Conservation (phyloP, 2,888 invertebrate species). For the Ichneumon xanthorius region DNA sequence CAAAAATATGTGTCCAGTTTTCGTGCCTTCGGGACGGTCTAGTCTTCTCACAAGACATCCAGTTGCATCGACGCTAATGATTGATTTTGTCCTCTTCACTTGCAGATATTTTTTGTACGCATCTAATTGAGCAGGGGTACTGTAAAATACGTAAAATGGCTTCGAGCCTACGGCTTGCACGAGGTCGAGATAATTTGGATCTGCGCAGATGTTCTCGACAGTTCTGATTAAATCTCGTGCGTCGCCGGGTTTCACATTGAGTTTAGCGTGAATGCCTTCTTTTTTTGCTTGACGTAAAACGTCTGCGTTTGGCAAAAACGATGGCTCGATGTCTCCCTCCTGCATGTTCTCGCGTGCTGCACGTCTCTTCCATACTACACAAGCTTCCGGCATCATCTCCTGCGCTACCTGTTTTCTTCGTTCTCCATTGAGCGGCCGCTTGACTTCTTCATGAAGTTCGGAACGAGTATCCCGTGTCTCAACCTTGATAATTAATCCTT, state of each 20-base stretch:
- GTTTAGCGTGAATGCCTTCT: neutral
- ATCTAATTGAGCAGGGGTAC: too few relatives aligned
- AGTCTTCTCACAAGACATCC: too few relatives aligned
- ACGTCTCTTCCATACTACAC: neutral
- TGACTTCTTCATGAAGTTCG: slow-evolving; percentile 39
- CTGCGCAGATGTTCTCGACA: neutral
- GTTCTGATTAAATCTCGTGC: slow-evolving; percentile 12
- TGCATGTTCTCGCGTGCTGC: slow-evolving; percentile 17
- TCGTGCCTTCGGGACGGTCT: too few relatives aligned
- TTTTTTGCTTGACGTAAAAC: slow-evolving; percentile 19
- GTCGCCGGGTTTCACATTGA: neutral
- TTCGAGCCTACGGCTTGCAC: too few relatives aligned
- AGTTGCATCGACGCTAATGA: too few relatives aligned
- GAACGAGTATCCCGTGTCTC: slow-evolving; percentile 50
- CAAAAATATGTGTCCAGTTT: too few relatives aligned
- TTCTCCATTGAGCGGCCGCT: slow-evolving; percentile 30
- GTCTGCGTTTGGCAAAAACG: neutral
- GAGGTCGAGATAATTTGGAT: too few relatives aligned
- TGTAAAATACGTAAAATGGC: too few relatives aligned
- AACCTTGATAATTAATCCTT: slow-evolving; percentile 27
- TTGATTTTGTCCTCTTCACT: too few relatives aligned
- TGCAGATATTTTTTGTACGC: too few relatives aligned
- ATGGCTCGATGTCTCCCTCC: slow-evolving; percentile 8
- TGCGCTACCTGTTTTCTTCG: neutral
- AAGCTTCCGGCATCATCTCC: too few relatives aligned